Conservation (phyloP, 2,797 vertebrate genomes). For the Schizopygopsis malacanthus region DNA sequence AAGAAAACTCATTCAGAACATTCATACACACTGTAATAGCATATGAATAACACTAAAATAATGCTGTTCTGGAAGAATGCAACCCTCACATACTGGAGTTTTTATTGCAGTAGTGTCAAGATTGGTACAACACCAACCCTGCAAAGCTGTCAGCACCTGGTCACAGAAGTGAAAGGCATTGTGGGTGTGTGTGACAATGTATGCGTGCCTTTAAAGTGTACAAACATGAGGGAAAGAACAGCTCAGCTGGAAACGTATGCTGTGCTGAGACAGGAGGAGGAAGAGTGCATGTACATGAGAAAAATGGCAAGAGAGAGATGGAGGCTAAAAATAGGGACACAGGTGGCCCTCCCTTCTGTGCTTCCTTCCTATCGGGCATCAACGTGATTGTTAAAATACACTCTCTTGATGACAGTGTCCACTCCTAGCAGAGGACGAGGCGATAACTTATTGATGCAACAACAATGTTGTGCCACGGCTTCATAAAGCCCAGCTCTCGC, state of each 20-base stretch:
- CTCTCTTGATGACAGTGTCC: slow-evolving; percentile 37
- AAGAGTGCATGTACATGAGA: slow-evolving; percentile 25
- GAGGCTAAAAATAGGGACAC: slow-evolving; percentile 38
- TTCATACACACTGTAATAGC: neutral
- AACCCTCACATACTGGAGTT: slow-evolving; percentile 49
- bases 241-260: slow-evolving; percentile 2
- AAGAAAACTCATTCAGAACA: neutral
- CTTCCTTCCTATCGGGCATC: slow-evolving; percentile 41
- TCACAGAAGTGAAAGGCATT: slow-evolving; percentile 58
- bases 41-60: neutral
- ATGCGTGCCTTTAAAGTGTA: slow-evolving; percentile 3
- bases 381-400: slow-evolving; percentile 20
- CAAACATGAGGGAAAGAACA: slow-evolving; percentile 28
- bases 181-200: slow-evolving; percentile 36
- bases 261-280: slow-evolving; percentile 16
- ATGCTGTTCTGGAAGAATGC: neutral
- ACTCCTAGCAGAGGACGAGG: slow-evolving; percentile 51
- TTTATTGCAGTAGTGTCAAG: slow-evolving; percentile 71
- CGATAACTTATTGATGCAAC: slow-evolving; percentile 49
- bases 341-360: slow-evolving; percentile 48
- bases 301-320: slow-evolving; percentile 14
- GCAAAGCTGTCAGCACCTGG: slow-evolving; percentile 66
- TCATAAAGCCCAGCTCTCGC: neutral
- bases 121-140: slow-evolving; percentile 69
- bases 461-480: slow-evolving; percentile 32